Base-by-base conservation (phyloP, 2,797 vertebrate genomes). In the Gobio occitaniae region DNA sequence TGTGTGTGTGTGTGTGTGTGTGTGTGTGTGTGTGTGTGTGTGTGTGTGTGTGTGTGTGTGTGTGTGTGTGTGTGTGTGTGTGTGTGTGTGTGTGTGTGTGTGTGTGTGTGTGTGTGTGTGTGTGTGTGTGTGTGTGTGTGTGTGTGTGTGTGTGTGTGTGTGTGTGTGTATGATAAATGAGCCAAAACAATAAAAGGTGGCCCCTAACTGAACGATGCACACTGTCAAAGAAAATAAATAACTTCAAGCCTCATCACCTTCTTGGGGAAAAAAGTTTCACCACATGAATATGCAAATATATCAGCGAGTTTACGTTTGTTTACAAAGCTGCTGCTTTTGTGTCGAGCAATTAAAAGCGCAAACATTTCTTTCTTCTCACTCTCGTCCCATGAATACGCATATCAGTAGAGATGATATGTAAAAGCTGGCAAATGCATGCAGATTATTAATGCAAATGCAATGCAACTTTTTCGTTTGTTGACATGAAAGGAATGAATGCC, bases 341-440 rank as follows among this genome's bases (percentile, higher is more conserved):
- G 93, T 95, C 88, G 84, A 87, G 91, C 93, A 94, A 95, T 95
- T 95, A 95, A 94, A 92, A 94, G 93, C 89, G 91, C 93, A 95
- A 95, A 95, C 93, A 94, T 93, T 91, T 89, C 87, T 89, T 89
- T 86, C 89, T 81, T 90, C 52, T 88, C 80, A 29, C 80, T 82
- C 75, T 78, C 66, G 80, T 88, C 47, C n/a, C 82, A 88, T 93
- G 89, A 93, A 94, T 92, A 90, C 86, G 68, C 88, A 91, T 86
- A 90, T 86, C 88, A 78, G 78, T 89, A 82, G 87, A 74, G 74
- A 91, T 88, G 80, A 86, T 59, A 86, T 80, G 74, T 89, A 86
- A 90, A 86, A 88, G 81, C 90, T 88, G 90, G 87, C 61, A 76
- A 86, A 89, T 84, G 88, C 78, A 69, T 76, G 80, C 86, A 84